Evolutionary conservation across 2,888 invertebrate genomes (phyloP), one percentile per base, ranked within the genome.

Genomic region (Netelia melanura): DNA sequence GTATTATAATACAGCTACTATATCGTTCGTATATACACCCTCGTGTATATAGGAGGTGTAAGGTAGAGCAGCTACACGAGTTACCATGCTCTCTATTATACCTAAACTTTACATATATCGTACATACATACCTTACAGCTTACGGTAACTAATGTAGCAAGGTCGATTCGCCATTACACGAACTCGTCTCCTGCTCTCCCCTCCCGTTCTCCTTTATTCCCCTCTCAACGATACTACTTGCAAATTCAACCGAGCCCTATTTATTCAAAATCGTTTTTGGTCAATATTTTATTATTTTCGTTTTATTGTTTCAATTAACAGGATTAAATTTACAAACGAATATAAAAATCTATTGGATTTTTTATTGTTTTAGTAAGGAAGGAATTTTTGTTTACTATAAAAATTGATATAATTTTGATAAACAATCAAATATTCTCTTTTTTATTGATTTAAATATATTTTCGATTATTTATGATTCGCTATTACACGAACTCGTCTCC

Each of bases 41-140:
- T 64, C 25, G 23, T 71, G 38, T 44, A 38, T 44, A 71, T 62
- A 67, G 76, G 65, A 52, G 43, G 44, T 74, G 58, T 58, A 52
- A 61, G 64, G 61, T 74, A 67, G 54, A 30, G 56, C 58, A 52
- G 81, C 67, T 74, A 83, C 75, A 75, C 79, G 70, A 75, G 64
- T 79, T 83, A 70, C 48, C 70, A 67, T 75, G 74, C 79, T 79
- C 75, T 83, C 68, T 62, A 79, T 83, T 74, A 70, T 68, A 44
- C 58, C 62, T 54, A 30, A 75, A 83, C 72, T 76, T 76, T 56
- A 76, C 76, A 76, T 75, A 82, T 71, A 71, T 38, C 48, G 67
- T 74, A 44, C 56, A 80, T 14, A 25, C 65, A 44, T 62, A 62
- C 62, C 64, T 68, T 48, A 79, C 58, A 54, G 56, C 54, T 8